Evolutionary conservation across 1,140 invertebrate species (phyloP).

Genomic region (Oncopeltus fasciatus): DNA sequence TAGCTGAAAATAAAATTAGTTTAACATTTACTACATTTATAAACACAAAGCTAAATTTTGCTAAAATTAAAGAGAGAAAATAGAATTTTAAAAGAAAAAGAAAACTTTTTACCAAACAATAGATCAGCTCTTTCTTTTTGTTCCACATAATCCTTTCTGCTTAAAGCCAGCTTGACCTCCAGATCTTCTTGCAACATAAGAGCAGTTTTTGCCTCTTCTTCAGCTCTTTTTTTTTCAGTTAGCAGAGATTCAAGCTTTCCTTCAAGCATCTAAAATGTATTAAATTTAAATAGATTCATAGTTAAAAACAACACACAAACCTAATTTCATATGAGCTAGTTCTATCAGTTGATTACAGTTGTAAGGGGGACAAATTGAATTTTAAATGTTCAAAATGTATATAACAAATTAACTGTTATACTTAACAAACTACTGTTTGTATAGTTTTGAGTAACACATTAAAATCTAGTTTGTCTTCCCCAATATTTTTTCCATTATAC

Average conservation of each 20-base stretch:
- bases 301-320: no score
- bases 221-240: neutral
- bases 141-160: neutral
- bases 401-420: no score
- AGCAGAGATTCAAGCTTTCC: neutral
- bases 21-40: neutral
- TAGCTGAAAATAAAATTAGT: conserved; percentile 33
- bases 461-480: no score
- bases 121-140: neutral
- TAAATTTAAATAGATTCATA: no score
- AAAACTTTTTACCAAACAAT: neutral
- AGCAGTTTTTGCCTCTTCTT: neutral
- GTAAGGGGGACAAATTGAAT: no score
- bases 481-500: no score
- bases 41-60: no score
- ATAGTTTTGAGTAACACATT: no score
- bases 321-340: neutral
- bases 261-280: neutral
- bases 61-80: no score
- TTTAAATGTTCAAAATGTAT: no score
- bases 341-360: no score
- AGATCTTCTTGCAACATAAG: neutral
- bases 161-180: neutral
- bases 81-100: neutral
- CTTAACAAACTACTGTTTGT: no score